Evolutionary conservation across 2,888 invertebrate species (phyloP), one percentile per base, ranked within the genome.

Genomic region (Alloplasta piceator): DNA sequence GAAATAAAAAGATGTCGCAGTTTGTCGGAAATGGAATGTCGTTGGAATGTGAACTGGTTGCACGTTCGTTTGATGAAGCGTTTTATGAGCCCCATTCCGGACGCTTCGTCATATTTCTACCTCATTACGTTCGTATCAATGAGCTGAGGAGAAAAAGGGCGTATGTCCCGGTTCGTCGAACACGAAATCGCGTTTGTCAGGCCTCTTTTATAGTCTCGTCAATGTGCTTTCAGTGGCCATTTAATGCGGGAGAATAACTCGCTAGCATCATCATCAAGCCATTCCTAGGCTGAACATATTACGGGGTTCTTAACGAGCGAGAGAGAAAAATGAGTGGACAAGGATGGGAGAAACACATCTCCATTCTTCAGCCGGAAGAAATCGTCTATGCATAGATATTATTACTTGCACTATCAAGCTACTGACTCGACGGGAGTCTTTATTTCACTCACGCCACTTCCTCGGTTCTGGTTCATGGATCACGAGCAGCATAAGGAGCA

Each of bases 391-490:
- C 58, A 16, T 48, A 36, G 60, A 39, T 55, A 46, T 66, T 39
- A 55, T 16, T 55, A 39, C 38, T 52, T 39, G 38, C 50, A 26
- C 38, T 39, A 66, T 38, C 14, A 9, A 63, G 64, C 75, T 55
- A 70, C 58, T 52, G 70, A 70, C 64, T 56, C 70, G 50, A 71
- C 79, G 70, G 70, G 75, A 70, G 64, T 70, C 58, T 75, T 71
- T 60, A 70, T 64, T 71, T 71, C 60, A 60, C 52, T 61, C 46
- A 38, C 10, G 43, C 26, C 26, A 26, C 58, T 71, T 43, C 60
- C 41, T 50, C 60, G 52, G 60, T 41, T 26, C 36, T 55, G 38
- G 63, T 46, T 68, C 48, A 68, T 74, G 63, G 26, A 26, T 26
- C 26, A 3, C 3, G 1, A 3, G 26, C 1, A 26, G 43, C 66